A percentile compares a stretch with the other conserved stretches of the same genome.
These are phyloP conservation scores for Drosophila tsacasi DNA, from an alignment of 1,140 invertebrate genomes.

Conservation along the genomic window DNA sequence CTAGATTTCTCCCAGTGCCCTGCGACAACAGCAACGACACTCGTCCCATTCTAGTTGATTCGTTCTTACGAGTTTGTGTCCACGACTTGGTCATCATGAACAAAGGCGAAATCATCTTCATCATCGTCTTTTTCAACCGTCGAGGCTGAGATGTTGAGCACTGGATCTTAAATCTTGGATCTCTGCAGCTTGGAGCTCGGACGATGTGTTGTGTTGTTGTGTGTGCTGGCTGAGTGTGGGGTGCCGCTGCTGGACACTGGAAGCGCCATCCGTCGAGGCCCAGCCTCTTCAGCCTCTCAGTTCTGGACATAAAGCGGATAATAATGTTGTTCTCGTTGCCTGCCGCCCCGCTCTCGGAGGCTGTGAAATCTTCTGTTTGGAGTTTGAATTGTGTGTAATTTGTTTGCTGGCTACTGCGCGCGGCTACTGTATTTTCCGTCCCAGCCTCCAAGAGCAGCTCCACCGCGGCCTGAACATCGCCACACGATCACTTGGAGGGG, in stretches of 20 bases:
- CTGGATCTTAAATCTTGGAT: slow-evolving; percentile 11
- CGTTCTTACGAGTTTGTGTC: slow-evolving; percentile 50
- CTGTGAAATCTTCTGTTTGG: slow-evolving; percentile 80
- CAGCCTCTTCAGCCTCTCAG: slow-evolving; percentile 50
- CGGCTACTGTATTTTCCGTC: slow-evolving; percentile 76
- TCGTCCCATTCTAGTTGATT: slow-evolving; percentile 55
- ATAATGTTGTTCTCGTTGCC: slow-evolving; percentile 71
- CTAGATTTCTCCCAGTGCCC: slow-evolving; percentile 20
- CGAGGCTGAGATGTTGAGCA: slow-evolving; percentile 16
- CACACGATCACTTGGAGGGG: slow-evolving; percentile 49
- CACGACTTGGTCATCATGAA: slow-evolving; percentile 40
- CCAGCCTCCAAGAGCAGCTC: slow-evolving; percentile 18
- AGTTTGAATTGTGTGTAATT: slow-evolving; percentile 82
- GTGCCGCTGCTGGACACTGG: slow-evolving; percentile 56
- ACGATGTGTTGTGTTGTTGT: background rate
- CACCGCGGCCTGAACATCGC: no score
- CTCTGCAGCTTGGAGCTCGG: background rate
- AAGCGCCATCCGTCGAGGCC: slow-evolving; percentile 63
- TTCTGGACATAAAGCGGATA: slow-evolving; percentile 77
- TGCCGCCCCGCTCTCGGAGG: slow-evolving; percentile 50
- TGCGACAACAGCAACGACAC: slow-evolving; percentile 64
- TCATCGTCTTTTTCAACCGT: slow-evolving; percentile 28
- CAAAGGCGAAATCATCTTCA: slow-evolving; percentile 35
- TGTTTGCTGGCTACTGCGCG: slow-evolving; percentile 77
- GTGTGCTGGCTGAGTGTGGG: slow-evolving; percentile 39